Base-by-base conservation (phyloP, 2,113 vertebrate species). In the Oryzias woworae region DNA sequence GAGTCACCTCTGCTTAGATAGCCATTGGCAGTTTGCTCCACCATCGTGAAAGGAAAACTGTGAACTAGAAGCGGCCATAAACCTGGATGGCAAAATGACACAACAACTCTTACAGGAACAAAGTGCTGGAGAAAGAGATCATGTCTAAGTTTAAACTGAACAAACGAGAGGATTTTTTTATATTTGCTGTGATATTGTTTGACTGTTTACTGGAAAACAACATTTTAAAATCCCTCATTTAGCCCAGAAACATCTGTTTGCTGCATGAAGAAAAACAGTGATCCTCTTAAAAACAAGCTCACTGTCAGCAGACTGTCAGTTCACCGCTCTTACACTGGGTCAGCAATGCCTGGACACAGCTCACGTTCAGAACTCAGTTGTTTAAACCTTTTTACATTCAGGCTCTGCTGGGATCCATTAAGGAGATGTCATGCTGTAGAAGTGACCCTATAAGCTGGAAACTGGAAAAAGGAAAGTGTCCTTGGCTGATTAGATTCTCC, bases 311-410 rank as follows among this genome's bases (percentile, higher is more conserved):
- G 23, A 59, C 62, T 72, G 72, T 64, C 75, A 62, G 75, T 66
- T 69, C 55, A 69, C 57, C 71, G 66, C 51, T 58, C 65, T 59
- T 64, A 53, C 73, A 71, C 73, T 68, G 36, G 68, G 47, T 65
- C 20, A 20, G 42, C 0, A 13, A 53, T 65, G 6, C 15, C 68
- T 26, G 8, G 51, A 48, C 53, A 18, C 44, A 7, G 13, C 49
- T 79, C 44, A 44, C 58, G 68, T 68, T 61, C 63, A 66, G 48
- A 46, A 14, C 50, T 65, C 24, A 28, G 44, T 54, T 76, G 73
- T 54, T 67, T 78, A 80, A 83, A 83, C 86, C 69, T 64, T 17
- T 69, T 76, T 47, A 79, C 58, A 56, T 48, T 58, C 56, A 45
- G n/a, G 49, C 48, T 51, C 8, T 1, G 43, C 47, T 60, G 59